phyloP scores from a whole-genome alignment of 2,888 invertebrate genomes.

The Troglohyphantes excavatus region DNA sequence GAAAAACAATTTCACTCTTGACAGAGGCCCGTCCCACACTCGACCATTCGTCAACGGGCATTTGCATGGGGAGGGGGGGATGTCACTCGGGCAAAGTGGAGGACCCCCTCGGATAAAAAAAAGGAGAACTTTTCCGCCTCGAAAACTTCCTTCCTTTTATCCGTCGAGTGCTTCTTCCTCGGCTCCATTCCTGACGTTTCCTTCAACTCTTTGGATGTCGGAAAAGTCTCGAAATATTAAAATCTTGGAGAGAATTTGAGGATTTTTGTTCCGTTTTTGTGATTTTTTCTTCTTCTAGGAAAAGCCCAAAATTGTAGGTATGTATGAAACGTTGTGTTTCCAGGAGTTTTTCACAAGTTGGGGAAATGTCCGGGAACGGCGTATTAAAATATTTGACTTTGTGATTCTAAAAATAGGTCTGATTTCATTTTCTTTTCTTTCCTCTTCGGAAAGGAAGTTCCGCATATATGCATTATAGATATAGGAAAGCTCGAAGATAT shows the following conservation, averaged over 20 bases:
- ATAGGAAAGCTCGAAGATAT: slow-evolving; percentile 25
- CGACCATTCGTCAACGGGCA: slow-evolving; percentile 52
- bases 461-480: neutral
- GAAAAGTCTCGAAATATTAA: slow-evolving; percentile 47
- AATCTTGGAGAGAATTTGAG: slow-evolving; percentile 1
- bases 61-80: slow-evolving; percentile 46
- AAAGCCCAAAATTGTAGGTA: neutral
- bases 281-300: neutral
- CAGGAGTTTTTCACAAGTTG: neutral
- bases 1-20: slow-evolving; percentile 45
- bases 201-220: slow-evolving; percentile 4
- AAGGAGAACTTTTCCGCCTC: slow-evolving; percentile 26
- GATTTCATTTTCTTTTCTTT: neutral
- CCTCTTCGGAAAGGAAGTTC: neutral
- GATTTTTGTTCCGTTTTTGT: no score
- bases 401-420: neutral
- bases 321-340: neutral
- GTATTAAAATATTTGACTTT: slow-evolving; percentile 4
- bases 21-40: slow-evolving; percentile 19
- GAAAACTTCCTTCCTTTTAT: slow-evolving; percentile 45
- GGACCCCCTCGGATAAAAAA: neutral
- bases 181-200: slow-evolving; percentile 34
- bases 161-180: neutral
- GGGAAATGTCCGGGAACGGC: neutral
- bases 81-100: slow-evolving; percentile 23